Evolutionary conservation across 2,797 vertebrate genomes (phyloP), one percentile per base, ranked within the genome.

Genomic region (Mallotus villosus): DNA sequence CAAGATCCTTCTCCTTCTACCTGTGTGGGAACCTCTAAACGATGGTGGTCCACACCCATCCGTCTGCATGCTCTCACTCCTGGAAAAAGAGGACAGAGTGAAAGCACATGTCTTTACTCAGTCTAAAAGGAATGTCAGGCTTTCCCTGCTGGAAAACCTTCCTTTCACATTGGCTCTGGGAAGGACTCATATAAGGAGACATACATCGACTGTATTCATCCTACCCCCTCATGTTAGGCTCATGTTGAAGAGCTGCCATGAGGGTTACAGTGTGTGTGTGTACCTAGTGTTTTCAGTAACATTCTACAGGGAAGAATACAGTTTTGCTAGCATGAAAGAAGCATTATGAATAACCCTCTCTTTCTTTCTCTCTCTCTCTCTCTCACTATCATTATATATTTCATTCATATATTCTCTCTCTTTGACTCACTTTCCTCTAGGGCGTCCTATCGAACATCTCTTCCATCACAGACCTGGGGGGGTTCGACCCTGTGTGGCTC

Each of bases 371-470:
- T 64, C 9, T 11, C n/a, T n/a, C n/a, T 73, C 34, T 24, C 55
- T 3, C n/a, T 29, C 11, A n/a, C 21, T 58, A 29, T 67, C 41
- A 8, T 63, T 29, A 24, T 78, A 25, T 71, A 17, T 76, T 46
- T 70, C 25, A 76, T 32, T 74, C 12, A 76, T 32, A 65, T 22
- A 74, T 64, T 22, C 79, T 82, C 32, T 80, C 72, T 67, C 17
- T n/a, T 14, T 24, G 2, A 8, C 25, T 58, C n/a, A 22, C 51
- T 87, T 9, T 69, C 77, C 71, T 37, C 34, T 73, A 99, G 97
- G 97, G 97, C 11, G 97, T 99, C 71, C 92, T 99, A 61, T 98
- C 97, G 82, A 99, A 99, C 92, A 98, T 99, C 89, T 99, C 97
- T 0, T 98, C 96, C 80, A 99, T 99, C 91, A 99, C 97, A 0